phyloP scores from a whole-genome alignment of 2,888 invertebrate species.

The Caenorhabditis parvicauda region DNA sequence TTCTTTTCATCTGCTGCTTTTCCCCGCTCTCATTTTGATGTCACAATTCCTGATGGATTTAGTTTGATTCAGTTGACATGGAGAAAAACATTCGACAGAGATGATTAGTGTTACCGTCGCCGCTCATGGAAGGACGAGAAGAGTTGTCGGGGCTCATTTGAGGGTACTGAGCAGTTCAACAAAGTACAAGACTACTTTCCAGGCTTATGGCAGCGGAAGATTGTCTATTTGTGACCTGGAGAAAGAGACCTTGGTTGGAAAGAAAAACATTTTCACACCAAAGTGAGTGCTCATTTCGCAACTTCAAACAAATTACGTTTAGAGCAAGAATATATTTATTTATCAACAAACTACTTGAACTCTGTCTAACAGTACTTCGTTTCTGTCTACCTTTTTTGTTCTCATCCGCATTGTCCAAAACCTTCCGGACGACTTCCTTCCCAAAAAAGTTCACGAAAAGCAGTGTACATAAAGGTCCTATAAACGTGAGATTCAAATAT shows the following conservation, averaged over 20 bases:
- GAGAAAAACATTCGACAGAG: not conserved
- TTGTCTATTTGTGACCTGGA: constrained; percentile 39
- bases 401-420: no score
- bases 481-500: constrained; percentile 2
- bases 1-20: no score
- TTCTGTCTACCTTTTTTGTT: constrained; percentile 19
- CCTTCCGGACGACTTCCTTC: not conserved
- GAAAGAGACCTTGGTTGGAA: constrained; percentile 5
- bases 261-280: not conserved
- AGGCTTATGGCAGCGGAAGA: constrained; percentile 42
- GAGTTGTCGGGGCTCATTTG: constrained; percentile 34
- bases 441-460: not conserved
- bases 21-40: constrained; percentile 4
- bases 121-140: constrained; percentile 37
- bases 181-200: constrained; percentile 1
- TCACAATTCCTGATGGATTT: constrained; percentile 6
- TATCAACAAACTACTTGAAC: constrained; percentile 12
- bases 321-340: not conserved
- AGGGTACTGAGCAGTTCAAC: constrained; percentile 11
- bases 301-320: not conserved
- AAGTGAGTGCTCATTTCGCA: constrained; percentile 3
- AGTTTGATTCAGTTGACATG: not conserved
- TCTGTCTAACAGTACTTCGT: constrained; percentile 5
- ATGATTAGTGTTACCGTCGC: constrained; percentile 55
- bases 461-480: not conserved